A percentile compares a stretch with the other conserved stretches of the same genome.
Conservation (phyloP, 30 jellyfish, hydroid and myxozoan species). For the Haliclystus octoradiatus region DNA sequence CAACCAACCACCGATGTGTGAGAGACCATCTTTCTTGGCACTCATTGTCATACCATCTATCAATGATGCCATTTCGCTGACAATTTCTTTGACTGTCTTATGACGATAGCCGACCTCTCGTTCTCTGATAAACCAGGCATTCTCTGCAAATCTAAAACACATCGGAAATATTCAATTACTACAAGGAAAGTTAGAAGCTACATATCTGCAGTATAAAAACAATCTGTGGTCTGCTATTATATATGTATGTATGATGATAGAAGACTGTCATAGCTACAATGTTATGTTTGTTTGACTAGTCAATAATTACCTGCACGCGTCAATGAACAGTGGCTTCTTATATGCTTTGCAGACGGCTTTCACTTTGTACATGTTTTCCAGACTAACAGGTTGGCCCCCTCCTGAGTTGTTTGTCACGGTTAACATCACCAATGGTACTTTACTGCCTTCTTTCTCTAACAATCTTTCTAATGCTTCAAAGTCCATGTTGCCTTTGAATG, state of each 20-base stretch:
- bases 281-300: too few relatives aligned
- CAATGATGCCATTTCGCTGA: constrained; percentile 39
- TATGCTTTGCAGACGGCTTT: constrained; percentile 34
- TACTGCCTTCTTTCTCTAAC: constrained; percentile 18
- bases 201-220: too few relatives aligned
- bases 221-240: too few relatives aligned
- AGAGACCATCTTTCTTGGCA: constrained; percentile 60
- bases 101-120: constrained; percentile 25
- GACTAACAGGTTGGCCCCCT: constrained; percentile 70
- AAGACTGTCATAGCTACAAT: too few relatives aligned
- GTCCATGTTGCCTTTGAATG: constrained; percentile 57
- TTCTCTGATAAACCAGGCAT: constrained; percentile 55
- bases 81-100: constrained; percentile 33
- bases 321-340: constrained; percentile 31
- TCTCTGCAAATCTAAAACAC: constrained; percentile 45
- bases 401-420: constrained; percentile 42
- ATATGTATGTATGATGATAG: too few relatives aligned
- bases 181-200: too few relatives aligned
- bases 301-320: constrained; percentile 43
- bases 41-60: constrained; percentile 73
- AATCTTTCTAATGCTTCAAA: constrained; percentile 29
- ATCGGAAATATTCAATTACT: too few relatives aligned
- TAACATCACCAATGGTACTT: constrained; percentile 48
- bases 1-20: constrained; percentile 66
- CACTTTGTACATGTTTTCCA: constrained; percentile 22